Evolutionary conservation across 2,888 invertebrate species (phyloP).

Genomic region (Pandemis heparana): DNA sequence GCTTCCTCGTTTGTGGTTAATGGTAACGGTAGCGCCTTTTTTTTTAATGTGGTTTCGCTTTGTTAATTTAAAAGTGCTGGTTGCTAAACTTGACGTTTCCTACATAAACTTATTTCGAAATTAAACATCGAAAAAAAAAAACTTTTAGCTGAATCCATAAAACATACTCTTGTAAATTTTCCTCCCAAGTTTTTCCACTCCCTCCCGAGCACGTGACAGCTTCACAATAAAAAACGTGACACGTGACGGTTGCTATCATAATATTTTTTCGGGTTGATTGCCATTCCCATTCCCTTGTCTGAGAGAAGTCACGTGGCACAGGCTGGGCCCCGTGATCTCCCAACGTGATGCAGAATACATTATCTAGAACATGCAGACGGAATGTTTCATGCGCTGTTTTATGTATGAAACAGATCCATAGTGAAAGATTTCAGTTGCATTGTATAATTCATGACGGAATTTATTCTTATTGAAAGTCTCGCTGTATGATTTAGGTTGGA

Average conservation of each 20-base stretch:
- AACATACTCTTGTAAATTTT: neutral
- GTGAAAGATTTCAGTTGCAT: slow-evolving; percentile 15
- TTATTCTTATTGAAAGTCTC: slow-evolving; percentile 6
- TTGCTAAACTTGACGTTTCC: neutral
- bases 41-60: neutral
- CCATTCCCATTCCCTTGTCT: neutral
- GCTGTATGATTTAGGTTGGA: slow-evolving; percentile 4
- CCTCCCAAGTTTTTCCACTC: neutral
- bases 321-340: slow-evolving; percentile 61
- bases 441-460: slow-evolving; percentile 27
- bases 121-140: neutral
- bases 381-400: slow-evolving; percentile 17
- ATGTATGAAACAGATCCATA: slow-evolving; percentile 12
- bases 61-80: neutral
- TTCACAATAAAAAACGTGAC: neutral
- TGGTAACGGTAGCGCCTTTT: neutral
- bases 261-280: neutral
- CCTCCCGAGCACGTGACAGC: neutral
- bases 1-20: slow-evolving; percentile 4
- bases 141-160: neutral
- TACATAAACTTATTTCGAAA: neutral
- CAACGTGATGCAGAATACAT: slow-evolving; percentile 62
- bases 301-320: slow-evolving; percentile 38
- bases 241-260: neutral
- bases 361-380: slow-evolving; percentile 2